phyloP scores from a whole-genome alignment of 1,140 invertebrate genomes.

The Drosophila sproati region DNA sequence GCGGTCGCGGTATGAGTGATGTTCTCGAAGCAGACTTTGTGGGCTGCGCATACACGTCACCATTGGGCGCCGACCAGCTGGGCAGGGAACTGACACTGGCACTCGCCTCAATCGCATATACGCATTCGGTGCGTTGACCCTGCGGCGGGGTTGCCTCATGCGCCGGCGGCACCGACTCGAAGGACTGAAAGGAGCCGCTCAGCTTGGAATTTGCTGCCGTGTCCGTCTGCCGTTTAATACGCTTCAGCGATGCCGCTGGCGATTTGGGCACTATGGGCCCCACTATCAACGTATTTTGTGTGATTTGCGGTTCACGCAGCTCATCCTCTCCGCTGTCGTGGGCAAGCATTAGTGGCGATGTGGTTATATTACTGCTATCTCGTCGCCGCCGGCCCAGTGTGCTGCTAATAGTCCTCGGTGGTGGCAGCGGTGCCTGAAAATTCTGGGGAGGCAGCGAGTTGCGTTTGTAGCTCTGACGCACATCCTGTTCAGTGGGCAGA shows the following conservation, averaged over 20 bases:
- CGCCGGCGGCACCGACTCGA: conserved; percentile 70
- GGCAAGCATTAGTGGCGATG: conserved; percentile 85
- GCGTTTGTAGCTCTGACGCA: conserved; percentile 48
- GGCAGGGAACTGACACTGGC: conserved; percentile 31
- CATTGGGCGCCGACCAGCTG: conserved; percentile 63
- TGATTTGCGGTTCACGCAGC: conserved; percentile 83
- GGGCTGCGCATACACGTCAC: conserved; percentile 74
- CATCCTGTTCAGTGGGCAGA: conserved; percentile 86
- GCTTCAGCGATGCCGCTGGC: conserved; percentile 57
- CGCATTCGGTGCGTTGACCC: conserved; percentile 71
- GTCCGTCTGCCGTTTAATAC: conserved; percentile 14
- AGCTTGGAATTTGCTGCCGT: conserved; percentile 29
- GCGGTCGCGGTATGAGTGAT: conserved; percentile 62
- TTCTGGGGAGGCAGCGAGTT: conserved; percentile 79
- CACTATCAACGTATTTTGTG: conserved; percentile 85
- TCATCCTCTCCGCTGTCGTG: conserved; percentile 82
- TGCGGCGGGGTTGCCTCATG: conserved; percentile 70
- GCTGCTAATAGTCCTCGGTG: conserved; percentile 63
- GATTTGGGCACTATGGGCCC: conserved; percentile 85
- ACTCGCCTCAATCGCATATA: conserved; percentile 64
- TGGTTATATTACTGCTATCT: conserved; percentile 78
- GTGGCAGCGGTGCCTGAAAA: conserved; percentile 87
- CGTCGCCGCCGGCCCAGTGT: conserved; percentile 86
- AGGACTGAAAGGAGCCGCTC: conserved; percentile 74
- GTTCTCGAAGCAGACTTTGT: conserved; percentile 63